Evolutionary conservation across 2,113 vertebrate genomes (phyloP), one percentile per base, ranked within the genome.

Genomic region (Dermatemys mawii): DNA sequence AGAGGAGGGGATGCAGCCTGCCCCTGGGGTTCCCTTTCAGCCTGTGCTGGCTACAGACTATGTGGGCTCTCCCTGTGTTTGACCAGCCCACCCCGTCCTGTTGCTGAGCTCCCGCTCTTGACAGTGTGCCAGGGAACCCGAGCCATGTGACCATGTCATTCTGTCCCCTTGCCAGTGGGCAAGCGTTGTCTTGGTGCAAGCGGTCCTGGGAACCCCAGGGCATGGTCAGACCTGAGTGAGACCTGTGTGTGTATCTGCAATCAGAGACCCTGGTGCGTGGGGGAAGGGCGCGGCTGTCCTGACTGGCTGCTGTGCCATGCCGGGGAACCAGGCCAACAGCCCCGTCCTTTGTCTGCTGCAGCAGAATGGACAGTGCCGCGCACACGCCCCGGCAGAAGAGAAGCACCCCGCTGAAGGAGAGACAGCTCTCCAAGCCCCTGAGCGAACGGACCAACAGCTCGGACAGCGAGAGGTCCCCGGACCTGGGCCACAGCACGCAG

Each of bases 361-460:
- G 84, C 97, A 99, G 98, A 96, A 88, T 98, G 97, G 99, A 99
- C 1, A 98, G 98, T 7, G 81, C 54, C 2, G 55, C 21, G 3
- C 98, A 99, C 96, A 99, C 99, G 0, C 99, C 99, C 26, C 95
- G 98, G 81, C 98, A 98, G 96, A 99, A 98, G 94, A 98, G 99
- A 76, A 97, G 97, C 97, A 99, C 99, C 0, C 98, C 99, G 4
- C 97, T 99, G 96, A 99, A 98, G 94, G 99, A 99, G 96, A 91
- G 98, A 2, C 98, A 99, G 94, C 97, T 99, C n/a, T 98, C 98
- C 88, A 99, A 99, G 92, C 98, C 99, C 1, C 97, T 99, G 92
- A 99, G 98, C 0, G 99, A 99, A 84, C 98, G 99, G 24, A 98
- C 98, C 95, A 99, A 99, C 98, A 99, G 99, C 97, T 99, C 99